Evolutionary conservation across 2,888 invertebrate species (phyloP), one percentile per base, ranked within the genome.

Genomic region (Gasteruption jaculator): DNA sequence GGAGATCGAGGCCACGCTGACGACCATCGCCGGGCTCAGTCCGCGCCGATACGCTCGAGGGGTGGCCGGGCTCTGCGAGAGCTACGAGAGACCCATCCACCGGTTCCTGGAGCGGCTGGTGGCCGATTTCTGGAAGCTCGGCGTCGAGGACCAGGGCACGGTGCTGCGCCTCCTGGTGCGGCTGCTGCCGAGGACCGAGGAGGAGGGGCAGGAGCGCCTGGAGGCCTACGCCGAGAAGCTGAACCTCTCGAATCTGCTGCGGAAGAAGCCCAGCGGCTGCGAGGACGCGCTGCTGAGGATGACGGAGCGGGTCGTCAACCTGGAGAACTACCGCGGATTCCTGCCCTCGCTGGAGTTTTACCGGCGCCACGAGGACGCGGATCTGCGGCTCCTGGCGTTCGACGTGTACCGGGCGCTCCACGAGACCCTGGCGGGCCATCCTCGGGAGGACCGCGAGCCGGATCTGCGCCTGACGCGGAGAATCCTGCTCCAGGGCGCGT

Each of bases 91-190:
- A 1, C n/a, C 18, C 6, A 41, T 25, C 1, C 27, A 45, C 1
- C 20, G 12, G 1, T 41, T 38, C 3, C 16, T 48, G 7, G 15
- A 19, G 5, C 15, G 19, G 3, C n/a, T 45, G 3, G 29, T n/a
- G 11, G 40, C 43, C 4, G 15, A 45, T 5, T 41, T 40, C 7
- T 8, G 10, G 3, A 35, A 18, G 11, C 41, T 38, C 21, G 56
- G 77, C 27, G 61, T 78, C 2, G 76, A 76, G 53, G 68, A 73
- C 12, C 81, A 78, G 79, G 75, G 72, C 52, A 52, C 56, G 29
- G 54, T 66, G 29, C 58, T 78, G 4, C 59, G 61, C 25, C 64
- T 76, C 12, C 76, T 77, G 3, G 60, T 62, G 21, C 58, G 59
- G 32, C 47, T 61, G 3, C 45, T 72, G 2, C 52, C 6, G 37